Conservation (phyloP, 2,888 invertebrate genomes). For the Cephonodes hylas region DNA sequence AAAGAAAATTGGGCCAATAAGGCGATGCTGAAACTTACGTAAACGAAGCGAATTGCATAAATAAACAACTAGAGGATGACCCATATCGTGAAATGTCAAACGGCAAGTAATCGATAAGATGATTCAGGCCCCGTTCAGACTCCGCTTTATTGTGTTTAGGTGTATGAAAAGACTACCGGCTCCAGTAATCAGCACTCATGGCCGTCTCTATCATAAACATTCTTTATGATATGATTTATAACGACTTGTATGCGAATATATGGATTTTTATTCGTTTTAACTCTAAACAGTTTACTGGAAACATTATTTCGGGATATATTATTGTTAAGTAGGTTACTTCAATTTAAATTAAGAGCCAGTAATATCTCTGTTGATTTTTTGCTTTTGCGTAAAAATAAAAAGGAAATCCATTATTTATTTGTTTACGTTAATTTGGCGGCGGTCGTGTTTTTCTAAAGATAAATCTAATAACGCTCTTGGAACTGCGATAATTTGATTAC, state of each 20-base stretch:
- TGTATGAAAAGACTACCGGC: not conserved
- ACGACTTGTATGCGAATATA: not conserved
- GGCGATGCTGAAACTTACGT: not conserved
- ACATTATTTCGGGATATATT: not conserved
- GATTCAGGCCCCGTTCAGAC: slow-evolving; percentile 14
- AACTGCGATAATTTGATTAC: slow-evolving; percentile 1
- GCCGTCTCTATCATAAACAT: not conserved
- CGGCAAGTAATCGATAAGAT: slow-evolving; percentile 17
- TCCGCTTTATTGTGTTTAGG: slow-evolving; percentile 8
- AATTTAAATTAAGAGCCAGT: not conserved
- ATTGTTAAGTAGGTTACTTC: not conserved
- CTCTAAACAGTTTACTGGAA: not conserved
- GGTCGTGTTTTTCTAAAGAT: not conserved
- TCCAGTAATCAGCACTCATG: not conserved
- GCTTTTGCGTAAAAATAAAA: too few species aligned
- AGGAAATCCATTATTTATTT: too few species aligned
- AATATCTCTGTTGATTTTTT: too few species aligned
- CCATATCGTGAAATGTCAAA: slow-evolving; percentile 19
- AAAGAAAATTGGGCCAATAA: not conserved
- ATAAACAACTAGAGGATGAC: slow-evolving; percentile 16
- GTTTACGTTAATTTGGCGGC: not conserved
- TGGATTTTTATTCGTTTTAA: not conserved
- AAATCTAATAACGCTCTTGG: not conserved
- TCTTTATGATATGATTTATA: not conserved
- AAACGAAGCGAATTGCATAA: not conserved